phyloP scores from a whole-genome alignment of 2,797 vertebrate species.

The Mycteria americana region DNA sequence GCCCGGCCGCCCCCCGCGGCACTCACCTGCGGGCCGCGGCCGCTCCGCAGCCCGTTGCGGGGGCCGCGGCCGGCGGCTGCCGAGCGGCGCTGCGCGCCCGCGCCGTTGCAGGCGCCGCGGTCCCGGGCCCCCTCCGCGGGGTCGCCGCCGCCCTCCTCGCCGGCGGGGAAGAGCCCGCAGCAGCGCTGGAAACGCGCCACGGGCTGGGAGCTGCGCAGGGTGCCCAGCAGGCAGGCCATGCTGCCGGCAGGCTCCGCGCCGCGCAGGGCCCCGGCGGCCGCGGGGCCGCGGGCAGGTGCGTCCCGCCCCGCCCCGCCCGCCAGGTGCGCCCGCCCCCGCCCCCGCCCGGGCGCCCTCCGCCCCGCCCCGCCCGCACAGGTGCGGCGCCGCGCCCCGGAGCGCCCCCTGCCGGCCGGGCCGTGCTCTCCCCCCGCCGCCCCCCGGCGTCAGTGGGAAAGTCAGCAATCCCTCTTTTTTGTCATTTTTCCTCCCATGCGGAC shows the following conservation, averaged over 20 bases:
- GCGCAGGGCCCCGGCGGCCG: background rate
- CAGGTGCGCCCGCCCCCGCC: background rate
- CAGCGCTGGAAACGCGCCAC: constrained; percentile 89
- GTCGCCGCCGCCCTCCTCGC: background rate
- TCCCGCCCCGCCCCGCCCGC: background rate
- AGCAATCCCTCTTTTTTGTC: too few relatives aligned
- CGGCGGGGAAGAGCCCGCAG: constrained; percentile 83
- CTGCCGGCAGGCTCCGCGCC: background rate
- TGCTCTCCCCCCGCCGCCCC: background rate
- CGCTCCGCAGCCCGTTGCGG: background rate
- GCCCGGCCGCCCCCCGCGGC: background rate
- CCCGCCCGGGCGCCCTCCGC: too few relatives aligned
- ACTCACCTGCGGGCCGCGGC: constrained; percentile 16
- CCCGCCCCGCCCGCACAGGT: background rate
- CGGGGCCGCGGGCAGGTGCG: background rate
- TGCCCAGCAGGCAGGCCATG: constrained; percentile 62
- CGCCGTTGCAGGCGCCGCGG: background rate
- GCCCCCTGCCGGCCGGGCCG: background rate
- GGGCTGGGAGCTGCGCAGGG: constrained; percentile 81
- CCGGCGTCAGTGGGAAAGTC: background rate
- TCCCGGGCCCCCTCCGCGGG: background rate
- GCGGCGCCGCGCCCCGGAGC: background rate
- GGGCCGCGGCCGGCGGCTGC: background rate
- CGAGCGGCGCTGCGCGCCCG: background rate
- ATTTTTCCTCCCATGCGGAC: rapidly evolving